phyloP scores from a whole-genome alignment of 2,113 vertebrate genomes.

The Laterallus jamaicensis region DNA sequence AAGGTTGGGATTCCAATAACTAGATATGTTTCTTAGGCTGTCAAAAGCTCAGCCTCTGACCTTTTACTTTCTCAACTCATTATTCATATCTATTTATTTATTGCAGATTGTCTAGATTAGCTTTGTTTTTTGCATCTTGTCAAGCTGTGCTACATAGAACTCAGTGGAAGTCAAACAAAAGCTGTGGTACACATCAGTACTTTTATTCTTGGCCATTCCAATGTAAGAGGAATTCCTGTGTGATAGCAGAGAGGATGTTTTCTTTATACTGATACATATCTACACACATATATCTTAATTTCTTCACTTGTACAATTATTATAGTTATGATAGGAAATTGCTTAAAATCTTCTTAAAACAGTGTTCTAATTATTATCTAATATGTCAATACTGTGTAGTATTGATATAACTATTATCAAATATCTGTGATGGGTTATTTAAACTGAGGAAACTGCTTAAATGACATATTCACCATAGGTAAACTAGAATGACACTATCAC shows the following conservation, averaged over 20 bases:
- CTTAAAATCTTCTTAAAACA: neutral
- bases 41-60: neutral
- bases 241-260: neutral
- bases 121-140: neutral
- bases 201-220: neutral
- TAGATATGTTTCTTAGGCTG: neutral
- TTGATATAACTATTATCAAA: too few species aligned
- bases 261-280: too few species aligned
- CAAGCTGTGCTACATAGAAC: neutral
- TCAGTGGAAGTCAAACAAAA: neutral
- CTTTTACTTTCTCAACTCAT: neutral
- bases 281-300: accelerated
- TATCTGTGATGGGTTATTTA: neutral
- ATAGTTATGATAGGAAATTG: neutral
- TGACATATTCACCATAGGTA: neutral
- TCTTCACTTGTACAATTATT: neutral
- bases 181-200: accelerated
- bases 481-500: neutral
- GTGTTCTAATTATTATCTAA: neutral
- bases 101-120: neutral
- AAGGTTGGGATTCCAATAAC: neutral
- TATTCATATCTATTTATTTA: neutral
- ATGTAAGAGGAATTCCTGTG: neutral
- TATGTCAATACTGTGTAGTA: too few species aligned
- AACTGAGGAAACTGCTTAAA: neutral